Base-by-base conservation (phyloP, 2,888 invertebrate genomes). In the Lacanobia oleracea region DNA sequence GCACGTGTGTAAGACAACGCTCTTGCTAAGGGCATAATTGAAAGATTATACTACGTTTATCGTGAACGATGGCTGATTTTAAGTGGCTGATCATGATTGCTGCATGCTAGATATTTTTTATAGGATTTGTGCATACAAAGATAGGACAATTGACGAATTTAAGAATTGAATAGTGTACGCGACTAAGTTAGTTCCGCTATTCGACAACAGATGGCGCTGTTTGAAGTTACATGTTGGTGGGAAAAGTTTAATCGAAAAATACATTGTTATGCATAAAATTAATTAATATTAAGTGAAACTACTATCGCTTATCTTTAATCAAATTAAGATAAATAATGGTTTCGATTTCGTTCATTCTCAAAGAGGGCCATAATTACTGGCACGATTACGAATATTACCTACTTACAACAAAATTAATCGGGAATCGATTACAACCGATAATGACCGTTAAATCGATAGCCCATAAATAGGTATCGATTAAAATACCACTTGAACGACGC, bases 201-300 rank as follows among this genome's bases (percentile, higher is more conserved):
- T 93, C 90, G 76, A 83, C 70, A 84, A 86, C 71, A 94, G 94
- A 91, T 93, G 93, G 92, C 94, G 92, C 77, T 87, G 84, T n/a
- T 9, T 1, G 10, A 40, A 8, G 2, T 10, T 33, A 51, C 23
- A 0, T 57, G 6, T 12, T 16, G 12, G 12, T 54, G 21, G 23
- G 45, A 60, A 51, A 59, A n/a, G 6, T 27, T 23, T 21, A 10
- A 27, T 43, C 8, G 51, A 62, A 1, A 40, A n/a, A 14, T 33
- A 33, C 16, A 67, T 33, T 57, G 27, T 67, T 23, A 78, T 78
- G 64, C 83, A 78, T 79, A 73, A 73, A 73, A 74, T 69, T 69
- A 64, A 82, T 72, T 27, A 65, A 59, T 51, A n/a, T 53, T 8
- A 50, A 82, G 65, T 59, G 62, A 83, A 77, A 75, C 54, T 56